These are phyloP conservation scores for Styela clava DNA, from an alignment of 23 tunicate genomes.

Conservation along the genomic window DNA sequence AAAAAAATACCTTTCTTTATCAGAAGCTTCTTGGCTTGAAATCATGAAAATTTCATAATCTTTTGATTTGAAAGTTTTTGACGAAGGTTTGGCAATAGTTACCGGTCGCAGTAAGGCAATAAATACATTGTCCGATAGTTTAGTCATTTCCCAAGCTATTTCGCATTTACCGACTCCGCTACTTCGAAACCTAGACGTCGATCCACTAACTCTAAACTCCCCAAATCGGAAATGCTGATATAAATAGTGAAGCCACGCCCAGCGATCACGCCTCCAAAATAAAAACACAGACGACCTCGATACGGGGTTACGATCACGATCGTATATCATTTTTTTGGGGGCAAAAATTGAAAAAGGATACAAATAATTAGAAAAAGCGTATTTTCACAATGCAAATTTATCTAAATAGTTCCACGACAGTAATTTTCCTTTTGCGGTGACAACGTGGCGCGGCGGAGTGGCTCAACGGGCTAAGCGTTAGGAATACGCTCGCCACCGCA, in stretches of 20 bases:
- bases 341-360: too few relatives aligned
- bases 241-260: background rate
- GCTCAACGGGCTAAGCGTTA: too few relatives aligned
- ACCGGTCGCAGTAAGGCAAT: slow-evolving; percentile 24
- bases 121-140: background rate
- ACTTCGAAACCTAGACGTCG: too few relatives aligned
- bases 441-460: too few relatives aligned
- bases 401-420: too few relatives aligned
- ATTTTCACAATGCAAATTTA: too few relatives aligned
- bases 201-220: too few relatives aligned
- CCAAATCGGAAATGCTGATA: too few relatives aligned
- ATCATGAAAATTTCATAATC: slow-evolving; percentile 27
- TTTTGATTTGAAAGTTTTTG: slow-evolving; percentile 29
- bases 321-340: background rate
- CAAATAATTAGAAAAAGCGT: too few relatives aligned
- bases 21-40: background rate
- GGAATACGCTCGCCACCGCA: too few relatives aligned
- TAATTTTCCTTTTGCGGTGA: too few relatives aligned
- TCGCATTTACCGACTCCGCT: background rate
- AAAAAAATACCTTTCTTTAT: slow-evolving; percentile 14
- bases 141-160: background rate
- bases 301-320: background rate
- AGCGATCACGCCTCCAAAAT: background rate
- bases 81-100: slow-evolving; percentile 3
- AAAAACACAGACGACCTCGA: background rate